Evolutionary conservation across 2,797 vertebrate species (phyloP), one percentile per base, ranked within the genome.

Genomic region (Coregonus ussuriensis): DNA sequence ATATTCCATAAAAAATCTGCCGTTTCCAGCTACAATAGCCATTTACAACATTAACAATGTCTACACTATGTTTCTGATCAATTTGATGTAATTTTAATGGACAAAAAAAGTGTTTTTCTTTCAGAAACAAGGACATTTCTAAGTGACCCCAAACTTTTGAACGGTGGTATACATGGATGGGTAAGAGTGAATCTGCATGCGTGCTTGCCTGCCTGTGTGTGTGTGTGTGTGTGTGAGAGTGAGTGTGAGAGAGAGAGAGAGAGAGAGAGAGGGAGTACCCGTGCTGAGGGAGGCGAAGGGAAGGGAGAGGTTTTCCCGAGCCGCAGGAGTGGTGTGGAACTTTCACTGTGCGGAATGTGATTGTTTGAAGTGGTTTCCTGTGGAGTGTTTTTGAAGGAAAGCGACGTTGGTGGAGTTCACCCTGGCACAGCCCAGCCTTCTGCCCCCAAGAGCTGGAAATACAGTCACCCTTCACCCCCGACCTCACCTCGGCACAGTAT

Each of bases 301-400:
- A 89, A 88, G 87, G 87, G 87, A 86, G 86, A 79, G 85, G 87
- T 86, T 88, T 88, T 88, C 83, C 89, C 84, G 75, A 84, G 83
- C 80, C 81, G 81, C 79, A 83, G 85, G 84, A 89, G 85, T 78
- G 82, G 83, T 80, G 78, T 37, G 62, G 84, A 78, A 84, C 87
- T 85, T 87, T 90, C 86, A 84, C 82, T 63, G 72, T 25, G 16
- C 77, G 80, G 86, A 89, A 87, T 88, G 86, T 75, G 76, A 87
- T 88, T 85, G 89, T 90, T 87, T 89, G 87, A 89, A 86, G 83
- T 88, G 80, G 82, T 85, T 90, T 90, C 89, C 89, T 88, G 87
- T 83, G 31, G 79, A 85, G 86, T 89, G 81, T 88, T 89, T 89
- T 86, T 76, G 51, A 79, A 87, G 81, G 89, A 87, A 90, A 89